Percentiles rank a stretch among this genome's conserved stretches.
These are phyloP conservation scores for Rafetus swinhoei DNA, from an alignment of 2,113 vertebrate species.

Conservation along the genomic window DNA sequence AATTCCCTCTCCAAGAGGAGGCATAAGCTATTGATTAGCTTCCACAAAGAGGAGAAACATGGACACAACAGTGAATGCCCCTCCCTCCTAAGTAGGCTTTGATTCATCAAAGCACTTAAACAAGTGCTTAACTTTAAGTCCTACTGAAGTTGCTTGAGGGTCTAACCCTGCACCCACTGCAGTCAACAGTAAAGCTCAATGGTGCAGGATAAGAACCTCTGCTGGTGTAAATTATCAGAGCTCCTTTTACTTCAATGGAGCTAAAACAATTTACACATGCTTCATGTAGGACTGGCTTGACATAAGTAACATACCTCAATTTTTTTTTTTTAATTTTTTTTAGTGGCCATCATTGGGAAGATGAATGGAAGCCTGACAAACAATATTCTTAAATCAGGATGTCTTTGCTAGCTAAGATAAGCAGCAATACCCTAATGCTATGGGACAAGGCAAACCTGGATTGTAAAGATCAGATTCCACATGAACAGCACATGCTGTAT, in stretches of 20 bases:
- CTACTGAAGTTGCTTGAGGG: not conserved
- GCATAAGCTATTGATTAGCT: not conserved
- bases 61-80: not conserved
- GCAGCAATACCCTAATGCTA: not conserved
- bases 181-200: not conserved
- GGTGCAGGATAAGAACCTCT: fast-evolving
- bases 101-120: not conserved
- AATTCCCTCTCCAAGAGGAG: not conserved
- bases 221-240: fast-evolving
- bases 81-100: not conserved
- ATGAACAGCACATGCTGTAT: not conserved
- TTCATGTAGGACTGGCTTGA: not conserved
- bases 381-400: not conserved
- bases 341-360: not conserved
- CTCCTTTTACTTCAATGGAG: not conserved
- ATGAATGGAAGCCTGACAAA: not conserved
- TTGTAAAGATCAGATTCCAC: not conserved
- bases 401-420: not conserved
- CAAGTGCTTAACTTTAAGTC: not conserved
- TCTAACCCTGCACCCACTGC: not conserved
- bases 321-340: not conserved
- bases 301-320: not conserved
- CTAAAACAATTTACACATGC: not conserved
- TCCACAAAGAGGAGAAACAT: not conserved
- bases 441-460: not conserved